Evolutionary conservation across 2,888 invertebrate genomes (phyloP).

Genomic region (Tetranychus truncatus): DNA sequence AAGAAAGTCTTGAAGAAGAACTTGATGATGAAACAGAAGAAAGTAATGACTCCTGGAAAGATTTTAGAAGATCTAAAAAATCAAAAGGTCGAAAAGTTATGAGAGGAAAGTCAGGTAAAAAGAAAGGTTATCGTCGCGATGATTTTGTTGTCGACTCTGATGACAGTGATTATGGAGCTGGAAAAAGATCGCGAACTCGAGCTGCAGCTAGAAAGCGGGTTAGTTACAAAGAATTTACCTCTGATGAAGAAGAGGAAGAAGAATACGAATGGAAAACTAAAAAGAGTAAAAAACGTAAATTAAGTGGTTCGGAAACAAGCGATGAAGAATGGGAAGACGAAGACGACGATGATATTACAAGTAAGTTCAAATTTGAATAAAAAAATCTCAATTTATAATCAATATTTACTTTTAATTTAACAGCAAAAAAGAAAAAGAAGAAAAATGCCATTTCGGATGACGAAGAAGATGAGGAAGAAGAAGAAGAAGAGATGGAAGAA

Average conservation of each 20-base stretch:
- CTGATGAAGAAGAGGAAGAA: slow-evolving; percentile 21
- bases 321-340: slow-evolving; percentile 19
- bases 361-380: not conserved
- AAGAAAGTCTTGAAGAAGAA: slow-evolving; percentile 21
- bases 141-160: slow-evolving; percentile 16
- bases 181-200: not conserved
- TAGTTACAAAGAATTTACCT: slow-evolving; percentile 19
- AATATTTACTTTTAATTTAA: no score
- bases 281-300: slow-evolving; percentile 10
- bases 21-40: slow-evolving; percentile 16
- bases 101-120: not conserved
- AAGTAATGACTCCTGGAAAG: slow-evolving; percentile 12
- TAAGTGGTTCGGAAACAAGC: slow-evolving; percentile 12
- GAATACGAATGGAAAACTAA: not conserved
- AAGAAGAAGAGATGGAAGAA: slow-evolving; percentile 21
- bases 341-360: not conserved
- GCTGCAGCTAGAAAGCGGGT: slow-evolving; percentile 15
- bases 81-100: not conserved
- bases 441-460: slow-evolving; percentile 8
- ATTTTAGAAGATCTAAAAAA: not conserved
- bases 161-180: slow-evolving; percentile 17
- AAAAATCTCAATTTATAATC: no score
- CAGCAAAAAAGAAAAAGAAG: not conserved
- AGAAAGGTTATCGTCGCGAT: slow-evolving; percentile 16
- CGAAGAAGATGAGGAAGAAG: slow-evolving; percentile 16